Percentiles rank a stretch among this genome's conserved stretches.
These are phyloP conservation scores for Ommatoiulus sabulosus DNA, from an alignment of 2,888 invertebrate species.

Conservation along the genomic window DNA sequence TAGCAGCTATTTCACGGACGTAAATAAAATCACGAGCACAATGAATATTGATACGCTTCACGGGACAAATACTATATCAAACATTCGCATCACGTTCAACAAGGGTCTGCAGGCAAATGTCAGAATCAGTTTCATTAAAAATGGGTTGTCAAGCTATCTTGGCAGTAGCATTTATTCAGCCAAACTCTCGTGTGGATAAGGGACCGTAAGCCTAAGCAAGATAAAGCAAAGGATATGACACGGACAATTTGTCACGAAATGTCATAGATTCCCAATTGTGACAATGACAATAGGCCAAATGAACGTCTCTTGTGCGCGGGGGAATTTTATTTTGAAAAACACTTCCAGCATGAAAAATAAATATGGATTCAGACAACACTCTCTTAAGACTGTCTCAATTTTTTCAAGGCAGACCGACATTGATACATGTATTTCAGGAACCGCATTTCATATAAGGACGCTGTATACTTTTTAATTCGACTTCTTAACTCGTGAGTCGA, in stretches of 20 bases:
- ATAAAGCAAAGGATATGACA: background rate
- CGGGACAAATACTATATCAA: background rate
- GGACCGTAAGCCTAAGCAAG: background rate
- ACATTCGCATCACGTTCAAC: background rate
- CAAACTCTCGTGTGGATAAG: background rate
- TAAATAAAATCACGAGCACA: conserved; percentile 5
- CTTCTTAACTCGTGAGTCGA: too few species aligned
- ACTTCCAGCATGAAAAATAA: background rate
- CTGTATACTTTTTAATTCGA: too few species aligned
- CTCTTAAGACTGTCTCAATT: background rate
- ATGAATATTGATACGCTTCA: conserved; percentile 33
- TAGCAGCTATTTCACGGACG: background rate
- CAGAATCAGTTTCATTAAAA: conserved; percentile 36
- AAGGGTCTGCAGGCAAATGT: conserved; percentile 22
- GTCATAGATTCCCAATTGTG: conserved; percentile 13
- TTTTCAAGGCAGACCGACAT: background rate
- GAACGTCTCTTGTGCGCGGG: background rate
- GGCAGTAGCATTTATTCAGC: conserved; percentile 11
- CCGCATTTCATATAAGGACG: background rate
- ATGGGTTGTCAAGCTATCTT: conserved; percentile 29
- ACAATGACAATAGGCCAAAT: conserved; percentile 33
- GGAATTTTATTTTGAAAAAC: background rate
- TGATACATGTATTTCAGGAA: background rate
- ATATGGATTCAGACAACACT: background rate
- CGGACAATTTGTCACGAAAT: conserved; percentile 39